Evolutionary conservation across 2,113 vertebrate genomes (phyloP), one percentile per base, ranked within the genome.

Genomic region (Gallinago paraguaiae): DNA sequence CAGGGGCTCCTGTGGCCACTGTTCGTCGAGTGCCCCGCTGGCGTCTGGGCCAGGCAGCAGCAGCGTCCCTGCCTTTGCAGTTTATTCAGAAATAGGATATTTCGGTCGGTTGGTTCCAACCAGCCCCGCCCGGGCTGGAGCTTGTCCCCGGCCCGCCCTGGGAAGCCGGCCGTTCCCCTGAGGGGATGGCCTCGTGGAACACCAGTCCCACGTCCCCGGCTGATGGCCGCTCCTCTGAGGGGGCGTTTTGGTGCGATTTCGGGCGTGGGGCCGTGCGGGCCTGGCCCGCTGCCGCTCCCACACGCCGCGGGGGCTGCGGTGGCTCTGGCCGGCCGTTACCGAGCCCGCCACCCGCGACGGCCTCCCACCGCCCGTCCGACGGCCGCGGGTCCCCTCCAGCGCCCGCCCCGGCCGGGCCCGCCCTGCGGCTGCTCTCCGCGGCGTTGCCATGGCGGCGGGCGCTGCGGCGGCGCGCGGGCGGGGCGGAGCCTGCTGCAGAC

Each of bases 401-500:
- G 50, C 50, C 25, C 33, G 37, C 11, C 13, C 16, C 65, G 15
- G 30, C 23, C 37, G 4, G 23, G 31, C 31, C 27, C 46, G 30
- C 50, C 63, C 19, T 41, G 51, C 33, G 13, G 33, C 64, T 41
- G 27, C 12, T 14, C 48, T 19, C 56, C 67, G 67, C 56, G 17
- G 50, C 45, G 57, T 50, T 71, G 81, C 74, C 65, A 51, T 63
- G 13, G 71, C 70, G 56, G 31, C 61, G 33, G 65, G 85, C 39
- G 64, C 91, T 50, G 87, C 86, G 59, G 71, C 11, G 48, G 48
- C 48, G 48, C 48, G 50, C 50, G 25, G 68, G 41, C 45, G 85
- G 79, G 90, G 85, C 78, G 70, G 90, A 48, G 77, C 83, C 77
- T 86, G 83, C 90, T 43, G 81, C 88, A 65, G 74, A 74, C 65